phyloP scores from a whole-genome alignment of 2,888 invertebrate species.

The Sphaeridia pumilis region DNA sequence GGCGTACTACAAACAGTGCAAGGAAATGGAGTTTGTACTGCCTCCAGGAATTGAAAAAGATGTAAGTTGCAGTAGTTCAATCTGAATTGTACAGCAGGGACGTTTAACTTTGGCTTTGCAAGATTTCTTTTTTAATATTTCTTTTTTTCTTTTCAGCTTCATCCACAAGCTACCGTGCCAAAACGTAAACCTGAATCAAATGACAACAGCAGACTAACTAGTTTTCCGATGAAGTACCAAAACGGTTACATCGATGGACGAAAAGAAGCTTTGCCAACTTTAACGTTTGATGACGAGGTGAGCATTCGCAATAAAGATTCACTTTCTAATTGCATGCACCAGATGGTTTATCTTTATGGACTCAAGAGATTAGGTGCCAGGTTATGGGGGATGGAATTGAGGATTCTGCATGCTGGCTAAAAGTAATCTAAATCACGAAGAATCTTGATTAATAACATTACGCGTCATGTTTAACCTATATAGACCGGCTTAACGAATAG shows the following conservation, averaged over 20 bases:
- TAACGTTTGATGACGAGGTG: conserved; percentile 9
- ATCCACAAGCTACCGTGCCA: conserved; percentile 13
- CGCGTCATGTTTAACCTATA: neutral
- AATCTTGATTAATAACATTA: neutral
- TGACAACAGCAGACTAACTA: conserved; percentile 25
- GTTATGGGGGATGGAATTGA: too few relatives aligned
- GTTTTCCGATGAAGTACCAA: conserved; percentile 6
- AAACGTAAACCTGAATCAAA: conserved; percentile 9
- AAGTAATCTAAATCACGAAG: too few relatives aligned
- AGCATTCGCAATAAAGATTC: too few relatives aligned
- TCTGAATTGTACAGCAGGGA: neutral
- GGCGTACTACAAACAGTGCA: conserved; percentile 51
- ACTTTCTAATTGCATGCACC: too few relatives aligned
- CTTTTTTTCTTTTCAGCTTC: conserved; percentile 8
- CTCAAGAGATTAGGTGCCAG: too few relatives aligned
- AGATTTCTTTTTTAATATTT: conserved; percentile 1
- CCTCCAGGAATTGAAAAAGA: conserved; percentile 51
- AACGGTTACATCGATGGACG: conserved; percentile 4
- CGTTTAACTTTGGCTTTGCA: neutral
- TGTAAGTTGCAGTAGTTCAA: conserved; percentile 11
- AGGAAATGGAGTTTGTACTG: conserved; percentile 54
- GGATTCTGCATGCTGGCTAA: too few relatives aligned
- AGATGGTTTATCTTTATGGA: too few relatives aligned
- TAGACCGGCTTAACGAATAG: conserved; percentile 4
- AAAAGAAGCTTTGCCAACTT: neutral